Percentiles rank a stretch among this genome's conserved stretches.
phyloP scores from a whole-genome alignment of 2,888 invertebrate genomes.

The Cybosia mesomella region DNA sequence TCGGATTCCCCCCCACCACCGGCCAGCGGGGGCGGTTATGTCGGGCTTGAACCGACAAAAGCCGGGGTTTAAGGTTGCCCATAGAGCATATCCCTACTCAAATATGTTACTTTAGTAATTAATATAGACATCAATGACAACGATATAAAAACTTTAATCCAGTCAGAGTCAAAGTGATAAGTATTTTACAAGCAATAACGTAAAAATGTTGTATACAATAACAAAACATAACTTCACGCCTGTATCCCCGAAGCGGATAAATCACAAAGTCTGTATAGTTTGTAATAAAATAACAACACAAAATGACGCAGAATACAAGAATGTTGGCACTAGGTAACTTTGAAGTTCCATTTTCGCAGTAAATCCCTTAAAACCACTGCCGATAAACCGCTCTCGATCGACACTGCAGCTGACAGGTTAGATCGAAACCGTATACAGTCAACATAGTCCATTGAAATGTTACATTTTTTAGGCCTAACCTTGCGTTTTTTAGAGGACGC shows the following conservation, averaged over 20 bases:
- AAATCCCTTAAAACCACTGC: constrained; percentile 11
- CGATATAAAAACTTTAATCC: background rate
- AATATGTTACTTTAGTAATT: no score
- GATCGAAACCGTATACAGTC: constrained; percentile 10
- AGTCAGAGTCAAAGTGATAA: background rate
- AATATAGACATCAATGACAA: no score
- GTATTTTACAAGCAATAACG: background rate
- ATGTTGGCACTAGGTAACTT: background rate
- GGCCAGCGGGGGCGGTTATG: no score
- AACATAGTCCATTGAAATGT: no score
- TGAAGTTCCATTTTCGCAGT: constrained; percentile 9
- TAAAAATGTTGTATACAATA: background rate
- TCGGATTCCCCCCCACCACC: no score
- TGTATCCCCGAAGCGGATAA: no score
- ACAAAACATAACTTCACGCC: no score
- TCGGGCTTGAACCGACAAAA: no score
- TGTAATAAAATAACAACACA: background rate
- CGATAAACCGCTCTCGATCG: constrained; percentile 11
- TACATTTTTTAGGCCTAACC: no score
- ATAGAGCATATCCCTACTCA: no score
- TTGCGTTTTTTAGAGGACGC: no score
- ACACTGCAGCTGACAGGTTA: constrained; percentile 17
- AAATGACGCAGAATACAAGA: background rate
- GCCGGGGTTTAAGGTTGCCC: no score
- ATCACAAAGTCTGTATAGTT: background rate